A percentile compares a stretch with the other conserved stretches of the same genome.
phyloP scores from a whole-genome alignment of 2,797 vertebrate genomes.

The Cryptoblepharus egeriae region DNA sequence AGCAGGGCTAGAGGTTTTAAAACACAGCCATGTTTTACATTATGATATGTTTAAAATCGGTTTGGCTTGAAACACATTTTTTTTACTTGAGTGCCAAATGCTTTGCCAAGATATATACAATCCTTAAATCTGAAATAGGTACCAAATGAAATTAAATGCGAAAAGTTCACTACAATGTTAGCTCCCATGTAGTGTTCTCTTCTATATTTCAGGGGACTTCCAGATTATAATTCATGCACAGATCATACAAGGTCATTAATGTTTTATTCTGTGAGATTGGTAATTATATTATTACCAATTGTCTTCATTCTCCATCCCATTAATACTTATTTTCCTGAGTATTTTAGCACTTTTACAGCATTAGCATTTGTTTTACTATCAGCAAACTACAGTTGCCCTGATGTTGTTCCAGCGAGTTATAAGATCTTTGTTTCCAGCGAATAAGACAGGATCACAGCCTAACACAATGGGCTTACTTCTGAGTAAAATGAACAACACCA shows the following conservation, averaged over 20 bases:
- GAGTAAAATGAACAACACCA: too few species aligned
- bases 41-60: neutral
- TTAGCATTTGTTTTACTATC: neutral
- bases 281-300: too few species aligned
- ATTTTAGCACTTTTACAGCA: too few species aligned
- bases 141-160: neutral
- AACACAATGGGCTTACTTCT: too few species aligned
- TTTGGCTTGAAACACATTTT: neutral
- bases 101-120: neutral
- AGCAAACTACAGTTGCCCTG: neutral
- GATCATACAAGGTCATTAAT: too few species aligned
- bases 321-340: too few species aligned
- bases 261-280: neutral
- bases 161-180: neutral
- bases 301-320: neutral
- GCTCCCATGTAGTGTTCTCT: too few species aligned
- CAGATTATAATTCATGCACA: neutral
- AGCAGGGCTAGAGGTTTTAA: neutral
- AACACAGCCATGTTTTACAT: neutral
- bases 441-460: too few species aligned
- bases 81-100: neutral
- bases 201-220: neutral
- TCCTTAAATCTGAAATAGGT: neutral
- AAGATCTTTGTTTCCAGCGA: too few species aligned
- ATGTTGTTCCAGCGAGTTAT: neutral